Evolutionary conservation across 2,888 invertebrate genomes (phyloP), one percentile per base, ranked within the genome.

Genomic region (Platycnemis pennipes): DNA sequence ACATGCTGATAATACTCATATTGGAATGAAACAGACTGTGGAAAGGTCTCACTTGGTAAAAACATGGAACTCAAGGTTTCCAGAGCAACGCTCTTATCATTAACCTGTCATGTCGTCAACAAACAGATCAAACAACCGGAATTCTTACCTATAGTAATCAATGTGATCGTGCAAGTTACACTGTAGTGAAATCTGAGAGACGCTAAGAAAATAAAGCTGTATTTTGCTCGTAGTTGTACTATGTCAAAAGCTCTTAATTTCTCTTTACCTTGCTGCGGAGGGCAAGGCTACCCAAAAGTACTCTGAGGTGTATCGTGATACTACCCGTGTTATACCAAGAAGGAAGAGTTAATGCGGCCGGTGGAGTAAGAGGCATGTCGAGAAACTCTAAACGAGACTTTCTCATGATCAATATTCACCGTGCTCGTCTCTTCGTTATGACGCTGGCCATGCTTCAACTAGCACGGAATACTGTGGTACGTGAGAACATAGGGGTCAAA

Each of bases 381-480:
- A 37, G 42, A 44, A 5, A 42, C 63, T n/a, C 45, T 63, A 56
- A 69, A 63, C 63, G 91, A 44, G 56, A 42, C 42, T 44, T 91
- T 69, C 91, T 77, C 37, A 56, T 56, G 37, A 56, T 56, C 31
- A 26, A 56, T 13, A 87, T 87, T 46, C 45, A 46, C 46, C 91
- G 37, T 42, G 56, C 56, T 63, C 56, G 45, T n/a, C 53, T 91
- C 91, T 44, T 42, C 77, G 37, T 77, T 31, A 11, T 16, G 37
- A 37, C 77, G 77, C 37, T 37, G 16, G 13, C 63, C 44, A 91
- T 53, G 63, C 91, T 91, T 44, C n/a, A 44, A 69, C 91, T 91
- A 91, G 69, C 91, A 69, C 63, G 91, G 63, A 42, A 56, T n/a
- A 37, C 37, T 77, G 77, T 37, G 42, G 56, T 56, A 89, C n/a